Evolutionary conservation across 64 coral and sea anemone genomes (phyloP), one percentile per base, ranked within the genome.

Genomic region (Cladopsammia gracilis): DNA sequence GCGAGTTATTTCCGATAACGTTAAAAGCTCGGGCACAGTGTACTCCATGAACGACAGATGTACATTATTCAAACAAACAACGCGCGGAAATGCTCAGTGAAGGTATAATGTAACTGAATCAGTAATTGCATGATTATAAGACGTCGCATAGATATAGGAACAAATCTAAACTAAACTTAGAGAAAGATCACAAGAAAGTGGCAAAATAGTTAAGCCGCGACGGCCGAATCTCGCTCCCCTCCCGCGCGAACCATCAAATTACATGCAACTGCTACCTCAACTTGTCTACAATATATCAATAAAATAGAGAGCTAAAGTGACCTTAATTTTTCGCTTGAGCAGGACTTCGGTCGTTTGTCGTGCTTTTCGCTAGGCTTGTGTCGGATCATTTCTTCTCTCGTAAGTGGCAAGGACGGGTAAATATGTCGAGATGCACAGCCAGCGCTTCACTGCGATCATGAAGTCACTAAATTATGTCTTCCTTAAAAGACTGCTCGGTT

Each of bases 41-140:
- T 84, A 49, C 62, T 48, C 80, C 5, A 12, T 9, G 62, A 50
- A 4, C 47, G 62, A 10, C 80, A 84, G 80, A 84, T 84, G 80
- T 84, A 22, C 9, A 84, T 65, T 42, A 26, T 58, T 69, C n/a
- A 69, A 23, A 53, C 24, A 18, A 12, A 42, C 56, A 20, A 24
- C 18, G 46, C 19, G 80, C 43, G 80, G 80, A 84, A 84, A 84
- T 84, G 80, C 64, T 61, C 45, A 67, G 6, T 23, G 45, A 49
- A 84, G 80, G 59, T 42, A 51, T 84, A 62, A 66, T 84, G 80
- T 84, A 84, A 84, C 80, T 66, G 60, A 68, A 84, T 84, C 64
- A 68, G 80, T 84, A 67, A 84, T 84, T 46, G 80, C 80, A 67
- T 82, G 16, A 67, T 62, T 48, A 84, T 68, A 60, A 60, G 50